phyloP scores from a whole-genome alignment of 1,140 invertebrate species.

The Aphidius ervi region DNA sequence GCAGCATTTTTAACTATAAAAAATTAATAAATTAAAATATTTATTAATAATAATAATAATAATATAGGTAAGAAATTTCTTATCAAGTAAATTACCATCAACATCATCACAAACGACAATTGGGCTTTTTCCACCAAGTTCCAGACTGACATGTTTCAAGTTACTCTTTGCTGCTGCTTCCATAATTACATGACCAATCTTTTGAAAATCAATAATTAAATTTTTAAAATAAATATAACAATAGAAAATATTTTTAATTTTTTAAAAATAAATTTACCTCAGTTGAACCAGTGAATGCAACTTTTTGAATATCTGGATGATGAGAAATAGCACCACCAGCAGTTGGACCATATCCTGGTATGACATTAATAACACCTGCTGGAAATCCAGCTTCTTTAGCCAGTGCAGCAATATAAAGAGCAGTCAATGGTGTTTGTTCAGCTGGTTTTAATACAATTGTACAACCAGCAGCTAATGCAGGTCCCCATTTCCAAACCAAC shows the following conservation, averaged over 20 bases:
- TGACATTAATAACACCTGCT: conserved; percentile 79
- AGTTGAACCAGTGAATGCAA: conserved; percentile 68
- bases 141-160: conserved; percentile 81
- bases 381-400: conserved; percentile 85
- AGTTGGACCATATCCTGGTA: conserved; percentile 77
- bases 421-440: conserved; percentile 89
- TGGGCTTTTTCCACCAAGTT: conserved; percentile 88
- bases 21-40: conserved; percentile 5
- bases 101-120: conserved; percentile 72
- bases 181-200: conserved; percentile 75
- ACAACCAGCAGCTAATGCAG: conserved; percentile 81
- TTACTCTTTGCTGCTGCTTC: conserved; percentile 70
- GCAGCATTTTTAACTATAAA: conserved; percentile 61
- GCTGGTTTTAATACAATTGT: conserved; percentile 87
- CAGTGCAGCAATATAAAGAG: conserved; percentile 74
- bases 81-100: conserved; percentile 25
- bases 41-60: neutral
- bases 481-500: conserved; percentile 78
- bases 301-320: conserved; percentile 65
- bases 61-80: neutral
- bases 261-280: conserved; percentile 28
- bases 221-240: neutral
- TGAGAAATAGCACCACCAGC: conserved; percentile 63
- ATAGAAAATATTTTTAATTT: neutral
- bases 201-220: conserved; percentile 17